Evolutionary conservation across 1,140 invertebrate species (phyloP), one percentile per base, ranked within the genome.

Genomic region (Rhopalosiphum maidis): DNA sequence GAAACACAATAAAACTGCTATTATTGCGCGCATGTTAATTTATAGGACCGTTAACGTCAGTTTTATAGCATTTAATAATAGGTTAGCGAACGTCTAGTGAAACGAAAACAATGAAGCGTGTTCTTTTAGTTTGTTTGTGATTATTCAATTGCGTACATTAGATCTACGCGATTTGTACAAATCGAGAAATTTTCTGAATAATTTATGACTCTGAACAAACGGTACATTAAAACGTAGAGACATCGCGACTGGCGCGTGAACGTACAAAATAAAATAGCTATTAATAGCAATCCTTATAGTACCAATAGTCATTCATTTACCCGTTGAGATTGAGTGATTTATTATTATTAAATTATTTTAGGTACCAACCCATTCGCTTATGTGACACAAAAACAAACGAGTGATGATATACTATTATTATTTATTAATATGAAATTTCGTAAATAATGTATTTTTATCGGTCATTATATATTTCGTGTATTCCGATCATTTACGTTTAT

Each of bases 31-130:
- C 46, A 87, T 87, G 25, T 87, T 30, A n/a, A 87, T 87, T 87
- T 87, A 87, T 87, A 35, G 9, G 25, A 88, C 48, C n/a, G 30
- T 88, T 88, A 88, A 88, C n/a, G 48, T 88, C 46, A 23, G 30
- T 88, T 88, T 51, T 51, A 88, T 88, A 25, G 35, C 46, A 18
- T 88, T 51, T 48, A 35, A 88, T 48, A 41, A 85, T 35, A 51
- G 30, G 46, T 48, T 86, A 86, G 85, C 7, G 23, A 46, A 86
- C n/a, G 30, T 25, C 6, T 46, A 86, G 15, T n/a, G 25, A 86
- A 46, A 43, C 9, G 48, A 25, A 41, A 85, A 85, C 41, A 77
- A 35, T 83, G 37, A 83, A 83, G 37, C 82, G 82, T 37, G 60
- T 77, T 77, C 6, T 23, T n/a, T 77, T 68, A 68, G 30, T n/a